Percentiles rank a stretch among this genome's conserved stretches.
Conservation (phyloP, 35 echinoderm and acorn worm species). For the Strongylocentrotus purpuratus region DNA sequence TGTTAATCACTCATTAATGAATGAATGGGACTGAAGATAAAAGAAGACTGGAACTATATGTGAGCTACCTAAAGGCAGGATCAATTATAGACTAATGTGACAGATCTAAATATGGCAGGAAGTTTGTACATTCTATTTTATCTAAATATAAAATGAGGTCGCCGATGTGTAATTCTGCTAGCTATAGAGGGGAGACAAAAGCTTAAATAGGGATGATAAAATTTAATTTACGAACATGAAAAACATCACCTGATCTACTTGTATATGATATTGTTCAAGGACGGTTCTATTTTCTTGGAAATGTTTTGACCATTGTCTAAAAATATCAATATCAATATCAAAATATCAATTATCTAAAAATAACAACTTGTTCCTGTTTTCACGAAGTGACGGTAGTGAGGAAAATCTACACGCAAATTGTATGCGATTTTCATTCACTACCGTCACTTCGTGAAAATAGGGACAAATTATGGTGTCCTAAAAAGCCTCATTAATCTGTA, state of each 20-base stretch:
- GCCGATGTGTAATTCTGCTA: neutral
- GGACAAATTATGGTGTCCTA: too few relatives aligned
- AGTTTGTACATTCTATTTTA: neutral
- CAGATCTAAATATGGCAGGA: neutral
- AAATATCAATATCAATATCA: too few relatives aligned
- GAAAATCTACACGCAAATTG: too few relatives aligned
- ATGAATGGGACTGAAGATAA: neutral
- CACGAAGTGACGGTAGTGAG: too few relatives aligned
- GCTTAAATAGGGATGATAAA: neutral
- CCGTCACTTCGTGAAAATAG: too few relatives aligned
- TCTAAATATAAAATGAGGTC: neutral
- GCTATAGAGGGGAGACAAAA: neutral
- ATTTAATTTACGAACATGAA: neutral
- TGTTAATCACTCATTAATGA: neutral
- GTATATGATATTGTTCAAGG: too few relatives aligned
- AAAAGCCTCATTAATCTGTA: too few relatives aligned
- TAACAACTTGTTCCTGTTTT: too few relatives aligned
- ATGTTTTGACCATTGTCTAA: too few relatives aligned
- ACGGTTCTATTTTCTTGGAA: too few relatives aligned
- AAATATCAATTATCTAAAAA: too few relatives aligned
- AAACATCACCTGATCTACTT: neutral
- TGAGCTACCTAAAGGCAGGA: neutral
- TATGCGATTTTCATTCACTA: too few relatives aligned
- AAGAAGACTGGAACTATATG: neutral
- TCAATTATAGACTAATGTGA: neutral